Conservation (phyloP, 2,888 invertebrate genomes). For the Gryllus longicercus region DNA sequence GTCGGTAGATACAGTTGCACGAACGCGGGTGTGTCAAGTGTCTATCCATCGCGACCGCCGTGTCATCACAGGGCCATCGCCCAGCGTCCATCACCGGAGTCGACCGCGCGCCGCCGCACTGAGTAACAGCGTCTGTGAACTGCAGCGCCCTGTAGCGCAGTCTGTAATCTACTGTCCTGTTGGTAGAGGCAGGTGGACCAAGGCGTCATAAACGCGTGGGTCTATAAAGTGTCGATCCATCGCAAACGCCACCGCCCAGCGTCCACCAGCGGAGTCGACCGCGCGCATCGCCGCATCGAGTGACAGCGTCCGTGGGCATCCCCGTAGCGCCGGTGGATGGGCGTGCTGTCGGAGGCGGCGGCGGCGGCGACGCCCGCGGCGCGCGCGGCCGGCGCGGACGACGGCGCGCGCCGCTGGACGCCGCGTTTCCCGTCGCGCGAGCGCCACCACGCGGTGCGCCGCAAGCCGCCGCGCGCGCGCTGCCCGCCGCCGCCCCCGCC, state of each 20-base stretch:
- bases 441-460: constrained; percentile 63
- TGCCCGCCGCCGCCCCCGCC: constrained; percentile 22
- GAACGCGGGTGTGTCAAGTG: too few relatives aligned
- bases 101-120: too few relatives aligned
- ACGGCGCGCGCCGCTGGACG: constrained; percentile 44
- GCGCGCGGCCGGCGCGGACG: neutral
- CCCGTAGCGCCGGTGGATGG: neutral
- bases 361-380: neutral
- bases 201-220: too few relatives aligned
- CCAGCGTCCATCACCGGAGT: too few relatives aligned
- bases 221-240: too few relatives aligned
- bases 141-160: too few relatives aligned
- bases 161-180: too few relatives aligned
- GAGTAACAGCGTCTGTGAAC: too few relatives aligned
- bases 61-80: too few relatives aligned
- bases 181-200: too few relatives aligned
- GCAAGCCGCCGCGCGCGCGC: constrained; percentile 49
- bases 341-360: constrained; percentile 5
- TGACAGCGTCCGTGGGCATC: neutral
- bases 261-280: neutral
- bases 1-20: too few relatives aligned
- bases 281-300: neutral
- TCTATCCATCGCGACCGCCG: too few relatives aligned
- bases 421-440: constrained; percentile 67
- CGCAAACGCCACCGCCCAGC: neutral